Evolutionary conservation across 2,888 invertebrate genomes (phyloP).

Genomic region (Dugesia japonica): DNA sequence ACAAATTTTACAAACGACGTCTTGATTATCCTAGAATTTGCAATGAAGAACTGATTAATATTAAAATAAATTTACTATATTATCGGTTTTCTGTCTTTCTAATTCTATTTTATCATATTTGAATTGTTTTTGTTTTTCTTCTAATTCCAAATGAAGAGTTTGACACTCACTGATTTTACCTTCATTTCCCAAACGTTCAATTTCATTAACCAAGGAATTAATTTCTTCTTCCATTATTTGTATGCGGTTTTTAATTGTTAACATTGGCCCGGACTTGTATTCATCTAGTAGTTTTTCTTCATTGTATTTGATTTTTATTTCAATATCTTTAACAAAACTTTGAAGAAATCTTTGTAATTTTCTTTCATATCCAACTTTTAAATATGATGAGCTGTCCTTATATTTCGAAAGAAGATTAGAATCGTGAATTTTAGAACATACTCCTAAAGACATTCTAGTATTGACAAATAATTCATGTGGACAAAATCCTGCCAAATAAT

Average conservation of each 20-base stretch:
- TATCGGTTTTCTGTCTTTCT: background rate
- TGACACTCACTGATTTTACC: background rate
- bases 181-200: background rate
- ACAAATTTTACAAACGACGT: background rate
- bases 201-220: background rate
- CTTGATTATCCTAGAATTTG: no score
- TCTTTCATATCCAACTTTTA: constrained; percentile 77
- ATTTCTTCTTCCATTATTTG: background rate
- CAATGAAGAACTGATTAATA: no score
- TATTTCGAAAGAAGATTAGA: constrained; percentile 70
- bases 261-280: background rate
- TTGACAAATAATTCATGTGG: constrained; percentile 95
- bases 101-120: background rate
- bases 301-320: background rate
- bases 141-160: background rate
- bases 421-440: constrained; percentile 81
- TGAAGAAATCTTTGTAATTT: constrained; percentile 56
- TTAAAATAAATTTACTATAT: no score
- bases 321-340: background rate
- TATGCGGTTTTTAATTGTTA: background rate
- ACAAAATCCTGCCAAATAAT: constrained; percentile 85
- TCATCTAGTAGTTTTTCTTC: background rate
- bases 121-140: background rate
- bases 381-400: constrained; percentile 52
- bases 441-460: constrained; percentile 79